Conservation (phyloP, 2,797 vertebrate genomes). For the Micromesistius poutassou region DNA sequence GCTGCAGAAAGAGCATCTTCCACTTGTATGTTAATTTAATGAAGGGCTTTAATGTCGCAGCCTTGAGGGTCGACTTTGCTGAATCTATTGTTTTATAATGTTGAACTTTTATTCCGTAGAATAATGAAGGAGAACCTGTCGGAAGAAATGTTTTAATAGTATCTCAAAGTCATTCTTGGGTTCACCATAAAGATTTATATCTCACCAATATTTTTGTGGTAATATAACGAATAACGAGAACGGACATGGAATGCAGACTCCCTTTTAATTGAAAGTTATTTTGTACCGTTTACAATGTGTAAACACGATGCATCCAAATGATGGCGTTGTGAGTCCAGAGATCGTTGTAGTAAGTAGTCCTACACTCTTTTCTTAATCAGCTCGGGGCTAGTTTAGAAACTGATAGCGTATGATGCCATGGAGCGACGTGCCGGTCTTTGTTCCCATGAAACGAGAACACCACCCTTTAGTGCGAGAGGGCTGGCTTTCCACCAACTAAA, state of each 20-base stretch:
- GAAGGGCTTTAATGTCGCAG: not conserved
- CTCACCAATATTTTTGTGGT: not conserved
- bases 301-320: not conserved
- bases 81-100: constrained; percentile 4
- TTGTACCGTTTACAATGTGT: not conserved
- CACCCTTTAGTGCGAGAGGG: constrained; percentile 46
- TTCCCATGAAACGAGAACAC: constrained; percentile 40
- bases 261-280: not conserved
- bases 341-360: not conserved
- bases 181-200: not conserved
- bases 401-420: constrained; percentile 34
- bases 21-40: not conserved
- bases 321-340: not conserved
- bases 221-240: not conserved
- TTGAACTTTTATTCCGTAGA: not conserved
- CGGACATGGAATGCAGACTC: not conserved
- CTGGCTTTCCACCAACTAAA: constrained; percentile 59
- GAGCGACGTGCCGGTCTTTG: constrained; percentile 44
- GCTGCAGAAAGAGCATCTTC: not conserved
- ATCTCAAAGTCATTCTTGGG: constrained; percentile 1
- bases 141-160: not conserved
- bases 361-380: not conserved
- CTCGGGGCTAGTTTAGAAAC: not conserved
- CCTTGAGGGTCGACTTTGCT: not conserved
- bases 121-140: not conserved